Conservation (phyloP, 2,797 vertebrate genomes). For the Hemitrygon akajei region DNA sequence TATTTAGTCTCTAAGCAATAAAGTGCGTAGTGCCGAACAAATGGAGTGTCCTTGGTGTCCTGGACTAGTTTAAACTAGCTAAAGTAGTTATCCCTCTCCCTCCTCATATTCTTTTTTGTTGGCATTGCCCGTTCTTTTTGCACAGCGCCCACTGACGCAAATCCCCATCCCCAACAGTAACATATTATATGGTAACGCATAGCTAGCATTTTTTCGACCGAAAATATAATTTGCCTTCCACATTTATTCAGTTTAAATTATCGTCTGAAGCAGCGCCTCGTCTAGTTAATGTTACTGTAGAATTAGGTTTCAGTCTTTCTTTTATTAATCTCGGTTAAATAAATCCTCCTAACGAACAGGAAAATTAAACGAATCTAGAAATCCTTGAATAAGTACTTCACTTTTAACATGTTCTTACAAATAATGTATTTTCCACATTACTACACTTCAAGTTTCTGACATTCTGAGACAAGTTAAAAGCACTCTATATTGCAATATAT, state of each 20-base stretch:
- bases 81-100: slow-evolving; percentile 28
- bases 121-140: neutral
- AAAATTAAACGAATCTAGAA: neutral
- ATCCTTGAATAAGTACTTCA: neutral
- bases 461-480: neutral
- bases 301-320: neutral
- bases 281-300: neutral
- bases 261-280: neutral
- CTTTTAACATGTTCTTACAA: neutral
- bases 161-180: neutral
- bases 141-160: neutral
- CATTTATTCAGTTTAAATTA: neutral
- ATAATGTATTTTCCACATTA: neutral
- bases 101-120: neutral
- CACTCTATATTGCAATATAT: neutral
- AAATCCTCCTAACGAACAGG: neutral
- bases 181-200: too few species aligned
- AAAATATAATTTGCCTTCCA: neutral
- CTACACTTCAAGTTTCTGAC: neutral
- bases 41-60: slow-evolving; percentile 41
- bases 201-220: neutral
- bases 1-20: slow-evolving; percentile 51
- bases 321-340: neutral
- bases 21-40: slow-evolving; percentile 40
- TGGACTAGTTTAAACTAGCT: slow-evolving; percentile 49